phyloP scores from a whole-genome alignment of 1,140 invertebrate genomes.

The Heliconius eleuchia region DNA sequence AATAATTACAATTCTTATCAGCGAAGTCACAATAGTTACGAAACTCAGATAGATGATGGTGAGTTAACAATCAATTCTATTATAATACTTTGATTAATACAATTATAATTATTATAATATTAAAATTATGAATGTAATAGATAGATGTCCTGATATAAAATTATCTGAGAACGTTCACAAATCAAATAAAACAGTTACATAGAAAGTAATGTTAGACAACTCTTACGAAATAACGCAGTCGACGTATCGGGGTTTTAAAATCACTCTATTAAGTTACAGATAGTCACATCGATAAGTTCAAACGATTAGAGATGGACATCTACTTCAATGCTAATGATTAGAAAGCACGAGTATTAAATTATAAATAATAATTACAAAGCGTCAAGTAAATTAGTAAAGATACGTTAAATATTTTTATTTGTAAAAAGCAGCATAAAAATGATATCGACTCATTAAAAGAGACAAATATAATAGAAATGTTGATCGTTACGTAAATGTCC shows the following conservation, averaged over 20 bases:
- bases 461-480: neutral
- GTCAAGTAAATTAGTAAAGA: neutral
- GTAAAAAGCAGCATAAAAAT: neutral
- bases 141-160: conserved; percentile 58
- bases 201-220: conserved; percentile 55
- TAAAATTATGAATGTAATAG: conserved; percentile 46
- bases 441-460: neutral
- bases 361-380: neutral
- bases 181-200: conserved; percentile 46
- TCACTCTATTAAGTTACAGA: conserved; percentile 57
- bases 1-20: conserved; percentile 68
- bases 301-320: conserved; percentile 25
- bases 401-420: neutral
- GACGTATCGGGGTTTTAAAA: conserved; percentile 60
- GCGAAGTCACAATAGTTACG: conserved; percentile 54
- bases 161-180: conserved; percentile 47
- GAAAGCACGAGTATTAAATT: neutral
- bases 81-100: conserved; percentile 64
- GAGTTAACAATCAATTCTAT: conserved; percentile 47
- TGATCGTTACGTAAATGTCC: neutral
- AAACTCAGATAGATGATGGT: conserved; percentile 53
- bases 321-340: neutral
- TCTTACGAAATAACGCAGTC: conserved; percentile 42
- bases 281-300: conserved; percentile 57
- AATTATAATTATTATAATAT: conserved; percentile 48